Percentiles rank a stretch among this genome's conserved stretches.
These are phyloP conservation scores for Medauroidea extradentata DNA, from an alignment of 1,140 invertebrate genomes.

Conservation along the genomic window DNA sequence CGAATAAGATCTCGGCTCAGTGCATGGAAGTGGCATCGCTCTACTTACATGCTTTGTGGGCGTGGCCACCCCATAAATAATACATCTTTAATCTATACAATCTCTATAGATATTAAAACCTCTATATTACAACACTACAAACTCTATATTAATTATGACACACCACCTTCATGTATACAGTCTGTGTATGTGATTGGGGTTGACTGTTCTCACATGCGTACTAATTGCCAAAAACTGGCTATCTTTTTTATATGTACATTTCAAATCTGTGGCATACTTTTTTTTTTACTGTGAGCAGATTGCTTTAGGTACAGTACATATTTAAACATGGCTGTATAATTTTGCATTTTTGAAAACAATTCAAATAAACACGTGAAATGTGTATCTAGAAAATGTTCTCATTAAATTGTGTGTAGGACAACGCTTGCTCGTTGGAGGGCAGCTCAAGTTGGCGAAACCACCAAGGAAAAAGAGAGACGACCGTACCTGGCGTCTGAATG, in stretches of 20 bases:
- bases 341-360: not conserved
- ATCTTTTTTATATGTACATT: not conserved
- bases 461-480: conserved; percentile 67
- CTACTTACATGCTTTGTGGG: no score
- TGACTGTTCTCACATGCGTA: no score
- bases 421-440: conserved; percentile 92
- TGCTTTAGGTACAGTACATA: not conserved
- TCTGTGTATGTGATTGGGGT: no score
- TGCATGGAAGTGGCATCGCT: no score
- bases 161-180: no score
- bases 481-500: conserved; percentile 94
- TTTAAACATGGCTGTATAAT: not conserved
- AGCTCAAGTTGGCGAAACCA: conserved; percentile 82
- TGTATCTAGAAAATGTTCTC: not conserved
- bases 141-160: no score
- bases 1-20: no score
- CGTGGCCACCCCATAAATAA: no score
- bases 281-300: not conserved
- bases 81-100: no score
- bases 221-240: not conserved
- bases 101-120: no score
- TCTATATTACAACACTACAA: no score
- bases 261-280: not conserved
- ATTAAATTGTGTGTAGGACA: conserved; percentile 61
- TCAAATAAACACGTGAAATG: not conserved